These are phyloP conservation scores for Aeoliscus strigatus DNA, from an alignment of 2,797 vertebrate species.

Conservation along the genomic window DNA sequence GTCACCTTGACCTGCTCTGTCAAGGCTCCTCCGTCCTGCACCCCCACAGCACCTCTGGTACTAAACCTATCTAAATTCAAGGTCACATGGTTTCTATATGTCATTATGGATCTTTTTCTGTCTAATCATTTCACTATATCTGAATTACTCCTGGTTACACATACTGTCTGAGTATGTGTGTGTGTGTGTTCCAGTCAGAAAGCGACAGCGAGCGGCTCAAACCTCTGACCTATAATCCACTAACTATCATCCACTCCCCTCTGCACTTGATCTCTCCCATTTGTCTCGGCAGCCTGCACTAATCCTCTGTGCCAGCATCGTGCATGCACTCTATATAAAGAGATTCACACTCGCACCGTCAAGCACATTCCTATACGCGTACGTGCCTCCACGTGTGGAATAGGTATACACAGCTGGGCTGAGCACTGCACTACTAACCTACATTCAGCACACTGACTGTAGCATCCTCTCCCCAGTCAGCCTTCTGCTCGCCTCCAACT, in stretches of 20 bases:
- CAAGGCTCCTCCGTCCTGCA: conserved; percentile 12
- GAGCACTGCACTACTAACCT: conserved; percentile 60
- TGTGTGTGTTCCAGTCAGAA: conserved; percentile 13
- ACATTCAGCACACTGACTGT: conserved; percentile 53
- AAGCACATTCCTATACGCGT: conserved; percentile 10
- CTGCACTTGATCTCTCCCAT: conserved; percentile 52
- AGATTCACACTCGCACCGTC: conserved; percentile 16
- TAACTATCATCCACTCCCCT: conserved; percentile 50
- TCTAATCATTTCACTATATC: conserved; percentile 17
- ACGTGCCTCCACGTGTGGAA: conserved; percentile 27
- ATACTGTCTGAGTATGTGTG: conserved; percentile 5
- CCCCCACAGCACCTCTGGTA: conserved; percentile 18
- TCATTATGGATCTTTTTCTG: conserved; percentile 20
- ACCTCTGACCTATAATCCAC: conserved; percentile 60
- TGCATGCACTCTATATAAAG: conserved; percentile 35
- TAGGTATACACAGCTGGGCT: conserved; percentile 56
- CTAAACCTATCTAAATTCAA: conserved; percentile 15
- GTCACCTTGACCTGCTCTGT: conserved; percentile 31
- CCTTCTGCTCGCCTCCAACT: conserved; percentile 24
- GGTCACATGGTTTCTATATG: too few species aligned
- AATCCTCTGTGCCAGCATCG: conserved; percentile 40
- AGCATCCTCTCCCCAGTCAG: conserved; percentile 33
- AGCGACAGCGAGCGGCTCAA: conserved; percentile 35
- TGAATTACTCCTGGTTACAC: conserved; percentile 26
- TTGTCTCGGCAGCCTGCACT: conserved; percentile 46